Conservation (phyloP, 2,888 invertebrate genomes). For the Hetaerina titia region DNA sequence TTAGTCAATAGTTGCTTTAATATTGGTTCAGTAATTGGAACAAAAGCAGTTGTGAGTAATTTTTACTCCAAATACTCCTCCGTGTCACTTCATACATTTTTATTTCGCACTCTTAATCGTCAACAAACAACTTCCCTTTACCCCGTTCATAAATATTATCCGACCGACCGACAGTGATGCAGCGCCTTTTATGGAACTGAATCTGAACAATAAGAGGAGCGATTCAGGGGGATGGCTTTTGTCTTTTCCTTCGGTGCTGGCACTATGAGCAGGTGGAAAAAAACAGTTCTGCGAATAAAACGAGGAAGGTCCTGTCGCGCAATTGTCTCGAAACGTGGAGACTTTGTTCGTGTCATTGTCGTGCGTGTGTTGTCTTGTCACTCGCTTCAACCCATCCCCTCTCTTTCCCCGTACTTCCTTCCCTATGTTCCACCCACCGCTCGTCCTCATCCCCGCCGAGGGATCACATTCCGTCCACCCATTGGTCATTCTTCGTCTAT, state of each 20-base stretch:
- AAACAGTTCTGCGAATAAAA: background rate
- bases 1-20: too few species aligned
- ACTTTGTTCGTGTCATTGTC: background rate
- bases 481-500: conserved; percentile 46
- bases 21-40: too few species aligned
- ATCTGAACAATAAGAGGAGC: too few species aligned
- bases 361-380: background rate
- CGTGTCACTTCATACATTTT: too few species aligned
- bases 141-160: too few species aligned
- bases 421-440: background rate
- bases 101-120: too few species aligned
- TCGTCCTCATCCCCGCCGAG: background rate
- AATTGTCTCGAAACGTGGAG: background rate
- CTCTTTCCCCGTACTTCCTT: background rate
- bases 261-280: background rate
- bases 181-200: too few species aligned
- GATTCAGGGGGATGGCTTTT: too few species aligned
- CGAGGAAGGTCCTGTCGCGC: background rate
- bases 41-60: too few species aligned
- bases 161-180: too few species aligned
- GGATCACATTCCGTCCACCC: conserved; percentile 28
- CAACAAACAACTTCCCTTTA: too few species aligned
- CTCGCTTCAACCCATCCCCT: background rate
- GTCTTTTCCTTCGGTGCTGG: background rate
- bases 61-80: too few species aligned